phyloP scores from a whole-genome alignment of 1,140 invertebrate species.

The Coptotermes formosanus region DNA sequence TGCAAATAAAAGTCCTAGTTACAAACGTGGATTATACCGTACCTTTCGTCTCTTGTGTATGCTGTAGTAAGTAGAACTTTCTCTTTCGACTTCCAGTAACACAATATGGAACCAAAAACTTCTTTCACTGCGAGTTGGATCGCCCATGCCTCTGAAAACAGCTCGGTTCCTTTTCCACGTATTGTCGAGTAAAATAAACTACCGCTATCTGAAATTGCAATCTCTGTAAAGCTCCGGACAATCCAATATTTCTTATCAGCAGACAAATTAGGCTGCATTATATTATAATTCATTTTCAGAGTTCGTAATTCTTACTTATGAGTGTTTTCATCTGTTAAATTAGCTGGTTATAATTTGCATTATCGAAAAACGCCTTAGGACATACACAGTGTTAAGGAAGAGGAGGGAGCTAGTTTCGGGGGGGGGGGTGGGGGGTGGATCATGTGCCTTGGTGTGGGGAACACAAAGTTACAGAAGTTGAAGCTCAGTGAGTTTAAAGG shows the following conservation, averaged over 20 bases:
- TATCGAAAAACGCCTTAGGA: background rate
- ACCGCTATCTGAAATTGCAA: conserved; percentile 11
- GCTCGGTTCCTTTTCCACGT: background rate
- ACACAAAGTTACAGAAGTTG: background rate
- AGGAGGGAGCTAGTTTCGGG: background rate
- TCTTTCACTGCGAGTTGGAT: no score
- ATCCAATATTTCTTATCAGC: conserved; percentile 16
- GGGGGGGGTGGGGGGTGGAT: background rate
- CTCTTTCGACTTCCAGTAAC: no score
- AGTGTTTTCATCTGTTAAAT: conserved; percentile 17
- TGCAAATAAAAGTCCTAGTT: no score
- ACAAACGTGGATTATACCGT: no score
- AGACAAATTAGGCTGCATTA: conserved; percentile 12
- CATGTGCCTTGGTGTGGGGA: background rate
- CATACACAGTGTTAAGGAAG: background rate
- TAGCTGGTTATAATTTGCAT: conserved; percentile 2
- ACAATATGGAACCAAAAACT: no score
- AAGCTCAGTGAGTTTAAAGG: background rate
- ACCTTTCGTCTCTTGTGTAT: no score
- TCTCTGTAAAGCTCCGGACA: background rate
- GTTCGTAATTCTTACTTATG: conserved; percentile 9
- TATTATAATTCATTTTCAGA: conserved; percentile 10
- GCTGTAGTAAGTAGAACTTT: no score
- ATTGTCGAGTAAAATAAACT: background rate
- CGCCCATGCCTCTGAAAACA: no score